Evolutionary conservation across 2,113 vertebrate genomes (phyloP).

Genomic region (Martes martes): DNA sequence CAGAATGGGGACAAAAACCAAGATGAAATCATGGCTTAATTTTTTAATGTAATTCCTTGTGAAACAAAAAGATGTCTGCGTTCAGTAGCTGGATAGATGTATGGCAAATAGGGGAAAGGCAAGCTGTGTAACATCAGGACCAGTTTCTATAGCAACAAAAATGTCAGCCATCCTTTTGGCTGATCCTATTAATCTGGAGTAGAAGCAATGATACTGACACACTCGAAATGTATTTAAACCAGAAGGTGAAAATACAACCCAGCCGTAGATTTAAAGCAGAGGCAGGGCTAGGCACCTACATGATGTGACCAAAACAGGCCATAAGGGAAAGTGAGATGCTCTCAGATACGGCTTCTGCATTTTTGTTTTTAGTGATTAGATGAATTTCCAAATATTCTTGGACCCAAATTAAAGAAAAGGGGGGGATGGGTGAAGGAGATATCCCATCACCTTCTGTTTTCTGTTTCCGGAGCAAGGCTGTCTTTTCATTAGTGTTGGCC

Average conservation of each 20-base stretch:
- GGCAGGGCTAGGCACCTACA: slow-evolving; percentile 70
- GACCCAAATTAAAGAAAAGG: neutral
- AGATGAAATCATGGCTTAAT: slow-evolving; percentile 83
- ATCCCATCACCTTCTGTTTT: neutral
- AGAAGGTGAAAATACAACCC: slow-evolving; percentile 81
- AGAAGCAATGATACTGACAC: slow-evolving; percentile 84
- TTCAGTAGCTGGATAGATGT: slow-evolving; percentile 81
- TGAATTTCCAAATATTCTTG: slow-evolving; percentile 58
- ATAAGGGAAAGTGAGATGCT: slow-evolving; percentile 6
- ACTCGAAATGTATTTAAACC: slow-evolving; percentile 83
- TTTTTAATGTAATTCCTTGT: slow-evolving; percentile 83
- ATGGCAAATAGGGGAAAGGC: slow-evolving; percentile 82
- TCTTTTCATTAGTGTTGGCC: neutral
- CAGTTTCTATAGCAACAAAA: slow-evolving; percentile 91
- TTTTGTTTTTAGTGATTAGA: slow-evolving; percentile 45
- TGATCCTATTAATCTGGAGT: slow-evolving; percentile 85
- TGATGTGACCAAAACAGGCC: slow-evolving; percentile 47
- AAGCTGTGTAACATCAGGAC: slow-evolving; percentile 84
- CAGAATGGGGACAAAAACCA: slow-evolving; percentile 77
- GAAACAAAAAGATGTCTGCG: slow-evolving; percentile 84
- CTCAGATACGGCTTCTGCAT: neutral
- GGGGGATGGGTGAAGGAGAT: neutral
- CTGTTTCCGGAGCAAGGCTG: neutral
- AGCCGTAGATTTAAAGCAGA: slow-evolving; percentile 75
- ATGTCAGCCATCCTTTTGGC: slow-evolving; percentile 90